Evolutionary conservation across 2,113 vertebrate genomes (phyloP).

Genomic region (Saccopteryx leptura): DNA sequence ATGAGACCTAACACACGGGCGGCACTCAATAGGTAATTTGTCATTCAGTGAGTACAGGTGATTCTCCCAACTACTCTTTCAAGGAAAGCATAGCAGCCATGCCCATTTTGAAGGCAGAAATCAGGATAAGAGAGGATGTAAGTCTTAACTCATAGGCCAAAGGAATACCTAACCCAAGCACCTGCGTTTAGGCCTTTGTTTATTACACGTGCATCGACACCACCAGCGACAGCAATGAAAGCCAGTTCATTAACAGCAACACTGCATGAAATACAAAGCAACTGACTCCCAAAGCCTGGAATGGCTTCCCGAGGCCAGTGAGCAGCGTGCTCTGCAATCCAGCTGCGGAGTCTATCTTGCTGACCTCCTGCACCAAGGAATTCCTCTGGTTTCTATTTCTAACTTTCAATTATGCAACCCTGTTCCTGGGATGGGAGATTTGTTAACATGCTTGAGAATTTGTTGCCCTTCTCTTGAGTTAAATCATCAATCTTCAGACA

Average conservation of each 20-base stretch:
- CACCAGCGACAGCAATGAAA: background rate
- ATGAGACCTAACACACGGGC: background rate
- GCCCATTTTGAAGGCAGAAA: background rate
- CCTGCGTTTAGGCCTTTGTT: background rate
- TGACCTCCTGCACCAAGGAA: conserved; percentile 80
- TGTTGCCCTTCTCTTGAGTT: conserved; percentile 73
- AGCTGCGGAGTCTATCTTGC: conserved; percentile 67
- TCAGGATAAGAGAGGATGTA: background rate
- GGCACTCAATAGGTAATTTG: background rate
- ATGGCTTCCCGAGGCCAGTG: background rate
- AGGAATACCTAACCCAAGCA: background rate
- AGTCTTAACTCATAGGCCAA: background rate
- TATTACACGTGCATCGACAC: background rate
- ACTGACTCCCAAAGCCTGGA: background rate
- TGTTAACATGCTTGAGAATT: conserved; percentile 77
- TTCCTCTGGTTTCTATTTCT: conserved; percentile 83
- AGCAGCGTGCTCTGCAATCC: background rate
- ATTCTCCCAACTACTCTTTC: background rate
- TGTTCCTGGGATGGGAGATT: conserved; percentile 67
- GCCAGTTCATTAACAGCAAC: background rate
- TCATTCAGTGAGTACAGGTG: background rate
- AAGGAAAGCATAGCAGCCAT: background rate
- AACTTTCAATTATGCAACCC: conserved; percentile 71
- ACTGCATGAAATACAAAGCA: background rate
- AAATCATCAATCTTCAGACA: conserved; percentile 73